phyloP scores from a whole-genome alignment of 37 sponge, comb jelly and placozoan genomes.

The Aplysina aerophoba region DNA sequence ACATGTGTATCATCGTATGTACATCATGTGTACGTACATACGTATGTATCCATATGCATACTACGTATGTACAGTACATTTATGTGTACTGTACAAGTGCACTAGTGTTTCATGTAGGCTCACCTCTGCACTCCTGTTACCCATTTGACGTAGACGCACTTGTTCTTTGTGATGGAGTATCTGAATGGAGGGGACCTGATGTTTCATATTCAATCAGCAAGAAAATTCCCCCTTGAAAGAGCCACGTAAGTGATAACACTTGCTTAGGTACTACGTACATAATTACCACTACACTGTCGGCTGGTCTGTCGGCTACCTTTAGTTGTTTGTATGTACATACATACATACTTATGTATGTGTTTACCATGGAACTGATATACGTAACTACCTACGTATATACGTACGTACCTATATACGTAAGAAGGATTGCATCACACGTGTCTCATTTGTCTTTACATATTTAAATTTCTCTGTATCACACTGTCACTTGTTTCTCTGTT shows the following conservation, averaged over 20 bases:
- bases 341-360: background rate
- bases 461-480: too few species aligned
- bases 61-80: too few species aligned
- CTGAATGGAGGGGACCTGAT: slow-evolving; percentile 97
- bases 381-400: background rate
- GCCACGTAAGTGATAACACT: slow-evolving; percentile 46
- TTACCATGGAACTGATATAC: background rate
- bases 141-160: slow-evolving; percentile 57
- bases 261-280: background rate
- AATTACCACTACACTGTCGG: too few species aligned
- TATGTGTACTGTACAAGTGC: background rate
- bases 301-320: too few species aligned
- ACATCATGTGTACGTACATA: background rate
- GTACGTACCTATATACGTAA: background rate
- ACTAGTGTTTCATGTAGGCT: background rate
- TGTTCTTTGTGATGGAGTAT: slow-evolving; percentile 99
- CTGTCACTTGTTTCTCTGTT: too few species aligned
- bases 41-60: background rate
- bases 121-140: background rate
- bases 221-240: slow-evolving; percentile 77
- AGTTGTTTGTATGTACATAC: background rate
- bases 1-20: too few species aligned
- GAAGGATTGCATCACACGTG: too few species aligned
- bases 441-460: too few species aligned
- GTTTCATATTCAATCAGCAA: slow-evolving; percentile 95